Evolutionary conservation across 2,888 invertebrate genomes (phyloP).

Genomic region (Cyrtodaria siliqua): DNA sequence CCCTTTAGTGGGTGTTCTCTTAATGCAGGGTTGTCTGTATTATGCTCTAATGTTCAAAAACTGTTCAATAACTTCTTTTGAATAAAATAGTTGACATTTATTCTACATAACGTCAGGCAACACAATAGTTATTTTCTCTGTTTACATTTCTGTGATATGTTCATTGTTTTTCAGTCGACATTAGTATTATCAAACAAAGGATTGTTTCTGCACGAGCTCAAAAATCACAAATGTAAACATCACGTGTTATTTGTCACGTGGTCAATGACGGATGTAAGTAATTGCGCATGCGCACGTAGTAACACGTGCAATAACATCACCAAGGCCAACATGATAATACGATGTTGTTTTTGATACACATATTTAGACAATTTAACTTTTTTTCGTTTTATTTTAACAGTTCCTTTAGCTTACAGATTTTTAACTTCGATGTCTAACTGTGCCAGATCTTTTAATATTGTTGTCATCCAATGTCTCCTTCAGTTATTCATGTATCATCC

Average conservation of each 20-base stretch:
- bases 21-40: no score
- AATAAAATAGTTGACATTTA: no score
- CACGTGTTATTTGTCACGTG: constrained; percentile 23
- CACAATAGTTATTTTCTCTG: no score
- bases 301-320: constrained; percentile 11
- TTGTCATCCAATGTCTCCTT: no score
- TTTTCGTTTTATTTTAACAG: constrained; percentile 1
- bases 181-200: constrained; percentile 58
- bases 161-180: constrained; percentile 62
- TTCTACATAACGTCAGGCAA: no score
- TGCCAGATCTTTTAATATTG: constrained; percentile 7
- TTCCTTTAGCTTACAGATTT: constrained; percentile 3
- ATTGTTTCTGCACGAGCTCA: constrained; percentile 54
- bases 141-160: no score
- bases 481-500: no score
- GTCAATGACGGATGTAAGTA: constrained; percentile 42
- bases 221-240: constrained; percentile 46
- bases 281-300: constrained; percentile 12
- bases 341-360: neutral
- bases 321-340: neutral
- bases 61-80: no score
- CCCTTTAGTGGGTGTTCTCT: no score
- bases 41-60: no score
- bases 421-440: constrained; percentile 10
- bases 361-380: neutral